Percentiles rank a stretch among this genome's conserved stretches.
phyloP scores from a whole-genome alignment of 2,888 invertebrate species.

The Drosophila prolongata region DNA sequence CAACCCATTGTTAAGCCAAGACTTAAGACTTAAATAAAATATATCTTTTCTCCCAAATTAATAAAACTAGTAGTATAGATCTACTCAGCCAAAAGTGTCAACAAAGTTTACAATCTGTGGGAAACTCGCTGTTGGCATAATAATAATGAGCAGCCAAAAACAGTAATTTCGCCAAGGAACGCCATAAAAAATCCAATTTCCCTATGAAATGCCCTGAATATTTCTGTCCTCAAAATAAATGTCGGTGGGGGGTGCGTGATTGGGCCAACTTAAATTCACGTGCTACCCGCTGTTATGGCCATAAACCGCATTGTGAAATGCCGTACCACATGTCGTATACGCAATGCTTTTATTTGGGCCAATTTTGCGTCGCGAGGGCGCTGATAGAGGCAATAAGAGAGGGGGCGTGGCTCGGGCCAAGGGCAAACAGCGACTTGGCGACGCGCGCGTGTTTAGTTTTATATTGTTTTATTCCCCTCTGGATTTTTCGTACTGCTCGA shows the following conservation, averaged over 20 bases:
- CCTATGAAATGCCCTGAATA: slow-evolving; percentile 30
- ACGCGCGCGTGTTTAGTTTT: slow-evolving; percentile 61
- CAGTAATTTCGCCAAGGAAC: slow-evolving; percentile 8
- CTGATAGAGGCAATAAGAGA: not conserved
- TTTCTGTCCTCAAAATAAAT: slow-evolving; percentile 17
- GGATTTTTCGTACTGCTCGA: slow-evolving; percentile 36
- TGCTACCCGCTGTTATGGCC: slow-evolving; percentile 47
- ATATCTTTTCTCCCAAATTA: too few relatives aligned
- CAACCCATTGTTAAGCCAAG: too few relatives aligned
- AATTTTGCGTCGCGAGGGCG: slow-evolving; percentile 49
- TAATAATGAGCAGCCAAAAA: slow-evolving; percentile 14
- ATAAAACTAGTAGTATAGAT: not conserved
- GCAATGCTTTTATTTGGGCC: slow-evolving; percentile 58
- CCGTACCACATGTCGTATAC: slow-evolving; percentile 53
- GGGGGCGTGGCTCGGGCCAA: slow-evolving; percentile 43
- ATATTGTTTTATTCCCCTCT: slow-evolving; percentile 60
- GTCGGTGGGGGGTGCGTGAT: slow-evolving; percentile 39
- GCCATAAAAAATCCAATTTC: slow-evolving; percentile 32
- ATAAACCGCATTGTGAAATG: slow-evolving; percentile 46
- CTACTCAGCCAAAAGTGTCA: not conserved
- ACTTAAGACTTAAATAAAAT: too few relatives aligned
- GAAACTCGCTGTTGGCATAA: slow-evolving; percentile 2
- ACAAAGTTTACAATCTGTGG: not conserved
- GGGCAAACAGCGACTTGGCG: slow-evolving; percentile 71
- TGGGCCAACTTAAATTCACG: slow-evolving; percentile 50